Evolutionary conservation across 2,888 invertebrate species (phyloP), one percentile per base, ranked within the genome.

Genomic region (Scotopteryx bipunctaria): DNA sequence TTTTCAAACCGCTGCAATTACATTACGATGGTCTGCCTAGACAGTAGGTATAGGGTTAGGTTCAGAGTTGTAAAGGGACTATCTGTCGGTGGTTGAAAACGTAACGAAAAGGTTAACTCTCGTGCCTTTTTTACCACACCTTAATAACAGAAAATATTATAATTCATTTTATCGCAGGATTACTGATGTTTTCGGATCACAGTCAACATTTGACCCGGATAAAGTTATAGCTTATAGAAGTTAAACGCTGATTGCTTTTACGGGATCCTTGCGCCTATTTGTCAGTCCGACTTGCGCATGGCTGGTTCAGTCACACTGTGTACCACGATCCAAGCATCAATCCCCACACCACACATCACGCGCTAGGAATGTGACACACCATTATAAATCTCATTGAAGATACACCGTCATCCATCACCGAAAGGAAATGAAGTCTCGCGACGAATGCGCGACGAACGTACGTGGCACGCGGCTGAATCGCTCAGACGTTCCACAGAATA

Each of bases 311-410:
- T 42, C 23, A 32, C 32, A 42, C 16, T 47, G 36, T 19, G 38
- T 29, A 27, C 33, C 53, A 51, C 38, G 37, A 41, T 37, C 43
- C 19, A 33, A 31, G 44, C 41, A 53, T 41, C 46, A 49, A 53
- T 50, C 43, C 40, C 17, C 15, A 40, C 17, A 48, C 9, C 53
- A 59, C 57, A 68, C 72, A 67, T 71, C 66, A 70, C 76, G 69
- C 69, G 63, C 71, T 65, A 62, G 76, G 78, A 80, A 82, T 85
- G 80, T 86, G 88, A 89, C 87, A 82, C 63, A 63, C 83, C 76
- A 89, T 87, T 89, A 89, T 86, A 88, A 89, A 89, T 87, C 84
- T 86, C 83, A 86, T 88, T 86, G 86, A 75, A 87, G 87, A 87
- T 83, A 84, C 76, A 76, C 72, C 48, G 77, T 74, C 86, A 89